phyloP scores from a whole-genome alignment of 2,888 invertebrate genomes.

The Matsumyia berberina region DNA sequence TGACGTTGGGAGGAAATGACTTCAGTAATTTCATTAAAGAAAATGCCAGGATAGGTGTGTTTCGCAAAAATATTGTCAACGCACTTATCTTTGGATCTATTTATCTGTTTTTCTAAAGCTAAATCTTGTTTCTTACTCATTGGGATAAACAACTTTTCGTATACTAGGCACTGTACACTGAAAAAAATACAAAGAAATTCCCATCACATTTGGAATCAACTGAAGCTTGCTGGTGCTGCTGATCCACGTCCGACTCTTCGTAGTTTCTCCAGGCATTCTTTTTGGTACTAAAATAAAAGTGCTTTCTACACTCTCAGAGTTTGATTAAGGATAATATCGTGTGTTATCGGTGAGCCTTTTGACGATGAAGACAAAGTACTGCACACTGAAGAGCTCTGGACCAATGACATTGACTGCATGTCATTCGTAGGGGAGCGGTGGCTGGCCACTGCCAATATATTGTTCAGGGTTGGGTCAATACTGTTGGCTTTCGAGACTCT shows the following conservation, averaged over 20 bases:
- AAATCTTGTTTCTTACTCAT: too few species aligned
- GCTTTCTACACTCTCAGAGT: too few species aligned
- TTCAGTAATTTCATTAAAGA: slow-evolving; percentile 4
- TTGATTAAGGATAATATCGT: slow-evolving; percentile 84
- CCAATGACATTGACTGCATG: slow-evolving; percentile 78
- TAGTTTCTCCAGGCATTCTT: too few species aligned
- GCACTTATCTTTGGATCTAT: neutral
- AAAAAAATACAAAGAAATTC: too few species aligned
- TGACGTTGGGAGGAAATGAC: slow-evolving; percentile 29
- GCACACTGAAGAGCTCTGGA: slow-evolving; percentile 84
- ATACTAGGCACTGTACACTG: slow-evolving; percentile 5
- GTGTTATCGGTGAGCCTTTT: slow-evolving; percentile 81
- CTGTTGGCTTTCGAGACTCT: too few species aligned
- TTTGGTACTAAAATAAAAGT: too few species aligned
- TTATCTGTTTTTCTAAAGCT: neutral
- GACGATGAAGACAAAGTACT: slow-evolving; percentile 81
- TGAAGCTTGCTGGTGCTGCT: too few species aligned
- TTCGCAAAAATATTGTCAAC: neutral
- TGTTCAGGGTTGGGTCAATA: slow-evolving; percentile 81
- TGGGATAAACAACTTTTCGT: too few species aligned
- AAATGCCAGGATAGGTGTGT: slow-evolving; percentile 12
- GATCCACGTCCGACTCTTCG: too few species aligned
- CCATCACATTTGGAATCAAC: too few species aligned
- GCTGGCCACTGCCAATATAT: slow-evolving; percentile 78
- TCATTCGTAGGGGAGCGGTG: slow-evolving; percentile 67